Evolutionary conservation across 2,888 invertebrate genomes (phyloP).

Genomic region (Cantharis lateralis): DNA sequence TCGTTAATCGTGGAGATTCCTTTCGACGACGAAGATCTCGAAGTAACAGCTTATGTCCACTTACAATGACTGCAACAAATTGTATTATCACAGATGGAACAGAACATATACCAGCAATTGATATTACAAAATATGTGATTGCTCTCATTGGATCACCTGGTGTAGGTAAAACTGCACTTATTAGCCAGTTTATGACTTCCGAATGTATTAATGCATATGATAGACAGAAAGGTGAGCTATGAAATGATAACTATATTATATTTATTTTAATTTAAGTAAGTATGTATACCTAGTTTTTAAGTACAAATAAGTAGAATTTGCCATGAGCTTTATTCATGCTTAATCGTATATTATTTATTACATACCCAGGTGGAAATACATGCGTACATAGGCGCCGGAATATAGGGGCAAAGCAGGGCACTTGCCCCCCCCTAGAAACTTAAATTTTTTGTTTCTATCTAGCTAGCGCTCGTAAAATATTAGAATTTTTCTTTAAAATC

Average conservation of each 20-base stretch:
- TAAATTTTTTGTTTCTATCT: too few species aligned
- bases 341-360: too few species aligned
- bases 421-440: too few species aligned
- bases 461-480: too few species aligned
- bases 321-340: too few species aligned
- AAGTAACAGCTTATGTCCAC: conserved; percentile 79
- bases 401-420: too few species aligned
- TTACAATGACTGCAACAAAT: conserved; percentile 46
- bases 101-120: conserved; percentile 52
- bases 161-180: conserved; percentile 83
- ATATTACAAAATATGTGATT: conserved; percentile 64
- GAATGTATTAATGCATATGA: conserved; percentile 95
- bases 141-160: conserved; percentile 80
- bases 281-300: too few species aligned
- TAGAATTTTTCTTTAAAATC: too few species aligned
- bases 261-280: too few species aligned
- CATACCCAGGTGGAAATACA: too few species aligned
- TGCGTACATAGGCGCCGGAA: too few species aligned
- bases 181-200: conserved; percentile 90
- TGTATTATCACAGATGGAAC: conserved; percentile 59
- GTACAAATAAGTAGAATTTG: too few species aligned
- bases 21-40: conserved; percentile 83
- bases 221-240: conserved; percentile 72
- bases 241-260: not conserved
- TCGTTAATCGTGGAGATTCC: conserved; percentile 93